phyloP scores from a whole-genome alignment of 2,113 vertebrate species.

The Ciconia boyciana region DNA sequence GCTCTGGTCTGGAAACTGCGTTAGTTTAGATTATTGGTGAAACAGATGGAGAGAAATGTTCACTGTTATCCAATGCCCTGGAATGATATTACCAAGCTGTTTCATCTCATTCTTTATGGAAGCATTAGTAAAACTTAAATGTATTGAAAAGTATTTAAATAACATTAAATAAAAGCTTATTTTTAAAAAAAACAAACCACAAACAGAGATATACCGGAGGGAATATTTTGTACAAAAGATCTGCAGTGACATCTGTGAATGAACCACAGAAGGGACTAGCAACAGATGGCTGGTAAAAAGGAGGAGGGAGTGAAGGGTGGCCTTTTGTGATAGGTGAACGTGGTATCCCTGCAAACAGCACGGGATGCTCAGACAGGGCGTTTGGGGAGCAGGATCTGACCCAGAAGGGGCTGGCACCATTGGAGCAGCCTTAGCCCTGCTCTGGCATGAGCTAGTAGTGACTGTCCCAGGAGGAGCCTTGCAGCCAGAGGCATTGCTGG shows the following conservation, averaged over 20 bases:
- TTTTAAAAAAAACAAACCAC: background rate
- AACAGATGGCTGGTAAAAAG: background rate
- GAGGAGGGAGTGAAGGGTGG: background rate
- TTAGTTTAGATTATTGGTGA: conserved; percentile 3
- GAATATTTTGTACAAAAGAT: background rate
- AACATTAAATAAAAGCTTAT: background rate
- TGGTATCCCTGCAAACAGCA: background rate
- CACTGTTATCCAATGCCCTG: background rate
- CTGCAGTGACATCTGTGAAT: conserved; percentile 23
- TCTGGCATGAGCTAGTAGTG: background rate
- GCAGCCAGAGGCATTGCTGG: background rate
- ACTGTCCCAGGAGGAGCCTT: background rate
- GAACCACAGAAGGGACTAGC: background rate
- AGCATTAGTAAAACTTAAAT: background rate
- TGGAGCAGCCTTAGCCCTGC: background rate
- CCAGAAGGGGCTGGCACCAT: rapidly evolving
- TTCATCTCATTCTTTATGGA: background rate
- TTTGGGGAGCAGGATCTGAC: background rate
- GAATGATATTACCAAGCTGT: background rate
- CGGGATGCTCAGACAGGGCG: background rate
- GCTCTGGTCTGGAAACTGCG: conserved; percentile 1
- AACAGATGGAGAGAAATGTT: conserved; percentile 28
- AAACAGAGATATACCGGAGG: background rate
- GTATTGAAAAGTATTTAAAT: background rate
- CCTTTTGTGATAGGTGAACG: background rate